A percentile compares a stretch with the other conserved stretches of the same genome.
These are phyloP conservation scores for Pavo muticus DNA, from an alignment of 2,113 vertebrate species.

Conservation along the genomic window DNA sequence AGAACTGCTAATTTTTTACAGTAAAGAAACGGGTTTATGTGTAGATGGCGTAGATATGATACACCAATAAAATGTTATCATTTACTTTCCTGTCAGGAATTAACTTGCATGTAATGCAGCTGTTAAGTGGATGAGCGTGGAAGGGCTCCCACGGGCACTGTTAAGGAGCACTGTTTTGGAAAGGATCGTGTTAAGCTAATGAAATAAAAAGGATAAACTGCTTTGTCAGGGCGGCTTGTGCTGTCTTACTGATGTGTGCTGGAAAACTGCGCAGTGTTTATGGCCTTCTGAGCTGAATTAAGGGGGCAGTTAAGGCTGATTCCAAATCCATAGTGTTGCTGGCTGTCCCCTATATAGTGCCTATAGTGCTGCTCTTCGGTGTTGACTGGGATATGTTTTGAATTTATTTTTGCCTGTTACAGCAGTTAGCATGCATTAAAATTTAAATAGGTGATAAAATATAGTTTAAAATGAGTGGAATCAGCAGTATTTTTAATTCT, in stretches of 20 bases:
- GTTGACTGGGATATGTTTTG: background rate
- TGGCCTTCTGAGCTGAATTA: background rate
- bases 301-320: background rate
- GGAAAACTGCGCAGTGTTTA: rapidly evolving
- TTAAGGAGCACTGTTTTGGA: background rate
- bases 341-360: background rate
- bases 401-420: background rate
- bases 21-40: background rate
- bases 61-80: rapidly evolving
- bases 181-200: background rate
- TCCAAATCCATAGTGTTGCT: rapidly evolving
- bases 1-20: background rate
- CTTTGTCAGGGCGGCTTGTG: background rate
- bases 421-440: background rate
- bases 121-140: background rate
- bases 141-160: rapidly evolving
- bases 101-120: background rate
- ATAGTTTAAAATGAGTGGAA: background rate
- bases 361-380: rapidly evolving
- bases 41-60: background rate
- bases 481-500: background rate
- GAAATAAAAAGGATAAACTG: background rate
- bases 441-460: background rate
- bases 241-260: background rate
- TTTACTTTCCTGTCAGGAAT: conserved; percentile 16